Evolutionary conservation across 2,113 vertebrate genomes (phyloP), one percentile per base, ranked within the genome.

Genomic region (Thamnaconus septentrionalis): DNA sequence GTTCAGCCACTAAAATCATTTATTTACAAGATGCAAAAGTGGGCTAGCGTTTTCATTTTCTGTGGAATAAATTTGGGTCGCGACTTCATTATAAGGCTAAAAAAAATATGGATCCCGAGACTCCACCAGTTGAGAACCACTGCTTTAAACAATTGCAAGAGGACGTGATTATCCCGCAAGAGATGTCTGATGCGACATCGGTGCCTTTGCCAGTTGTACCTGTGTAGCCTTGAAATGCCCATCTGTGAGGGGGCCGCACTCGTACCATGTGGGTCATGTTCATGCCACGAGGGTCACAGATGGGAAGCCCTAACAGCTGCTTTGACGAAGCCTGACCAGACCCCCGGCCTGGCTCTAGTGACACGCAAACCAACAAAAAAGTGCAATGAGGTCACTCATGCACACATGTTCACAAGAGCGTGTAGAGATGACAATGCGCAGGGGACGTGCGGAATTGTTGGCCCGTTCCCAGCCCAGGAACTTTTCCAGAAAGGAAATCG

Each of bases 231-330:
- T 66, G 45, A 62, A 62, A 45, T 47, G 41, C 49, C 76, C 66
- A 69, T 74, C 66, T 80, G 76, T 76, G 57, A 4, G 3, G n/a
- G 47, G 59, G 18, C 40, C 60, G 53, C 12, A 3, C 52, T 48
- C 39, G 5, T 18, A 64, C 40, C 56, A 50, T 55, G 65, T 61
- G 44, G 49, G 70, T 71, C 53, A 67, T 52, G 45, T 52, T 51
- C 43, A 11, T 63, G 61, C 57, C 52, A 64, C 3, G 3, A 54
- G 55, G 64, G 64, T 72, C 54, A 64, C 71, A 75, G 48, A 50
- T 59, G 52, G 56, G 42, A 58, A 42, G 18, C 39, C 52, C 12
- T 40, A 67, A 53, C 69, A 76, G 59, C 73, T 67, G 59, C 61
- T 74, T 57, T 49, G n/a, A 61, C 7, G 44, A 60, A 42, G 43